Conservation (phyloP, 2,113 vertebrate genomes). For the Gymnorhina tibicen region DNA sequence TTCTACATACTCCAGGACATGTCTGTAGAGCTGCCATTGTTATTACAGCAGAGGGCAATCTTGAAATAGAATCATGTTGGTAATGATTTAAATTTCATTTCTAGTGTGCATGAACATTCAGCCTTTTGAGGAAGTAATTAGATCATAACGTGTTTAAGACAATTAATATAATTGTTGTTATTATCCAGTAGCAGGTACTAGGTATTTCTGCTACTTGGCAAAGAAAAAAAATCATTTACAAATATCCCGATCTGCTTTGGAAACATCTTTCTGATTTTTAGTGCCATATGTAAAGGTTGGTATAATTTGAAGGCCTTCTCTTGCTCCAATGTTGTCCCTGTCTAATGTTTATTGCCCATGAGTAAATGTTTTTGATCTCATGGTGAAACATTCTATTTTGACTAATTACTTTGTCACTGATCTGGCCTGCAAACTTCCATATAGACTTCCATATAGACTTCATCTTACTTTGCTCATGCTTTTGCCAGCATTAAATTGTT, state of each 20-base stretch:
- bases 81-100: constrained; percentile 6
- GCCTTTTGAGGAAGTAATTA: neutral
- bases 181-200: neutral
- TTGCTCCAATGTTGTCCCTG: neutral
- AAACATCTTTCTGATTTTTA: neutral
- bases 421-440: neutral
- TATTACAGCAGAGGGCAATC: constrained; percentile 33
- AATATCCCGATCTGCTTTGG: neutral
- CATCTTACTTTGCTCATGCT: neutral
- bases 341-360: neutral
- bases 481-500: neutral
- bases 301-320: neutral
- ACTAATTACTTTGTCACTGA: neutral
- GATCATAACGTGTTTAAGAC: neutral
- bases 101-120: neutral
- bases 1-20: neutral
- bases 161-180: neutral
- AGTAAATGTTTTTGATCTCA: neutral
- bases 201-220: neutral
- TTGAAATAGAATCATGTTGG: constrained; percentile 19
- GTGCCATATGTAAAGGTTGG: neutral
- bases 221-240: neutral
- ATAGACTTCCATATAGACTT: neutral
- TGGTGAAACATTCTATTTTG: neutral
- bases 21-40: neutral